Evolutionary conservation across 2,888 invertebrate species (phyloP).

Genomic region (Dioctria rufipes): DNA sequence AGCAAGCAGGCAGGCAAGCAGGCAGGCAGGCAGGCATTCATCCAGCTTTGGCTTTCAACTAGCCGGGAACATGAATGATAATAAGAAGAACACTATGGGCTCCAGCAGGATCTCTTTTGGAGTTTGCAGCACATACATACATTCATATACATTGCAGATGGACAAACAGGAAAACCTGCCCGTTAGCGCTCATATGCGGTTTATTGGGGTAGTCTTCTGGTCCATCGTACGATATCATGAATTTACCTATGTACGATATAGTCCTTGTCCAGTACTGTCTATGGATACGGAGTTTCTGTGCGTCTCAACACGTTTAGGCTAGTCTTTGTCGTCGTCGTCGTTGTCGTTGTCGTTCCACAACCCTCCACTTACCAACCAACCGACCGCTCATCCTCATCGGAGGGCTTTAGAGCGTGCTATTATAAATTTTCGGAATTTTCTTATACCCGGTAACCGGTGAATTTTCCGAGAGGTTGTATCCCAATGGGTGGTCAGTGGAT

Average conservation of each 20-base stretch:
- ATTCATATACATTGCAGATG: not conserved
- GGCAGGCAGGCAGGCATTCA: conserved; percentile 44
- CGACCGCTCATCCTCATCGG: too few relatives aligned
- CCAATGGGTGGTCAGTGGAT: conserved; percentile 10
- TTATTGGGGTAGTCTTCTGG: conserved; percentile 36
- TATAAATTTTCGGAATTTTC: conserved; percentile 54
- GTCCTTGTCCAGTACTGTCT: conserved; percentile 1
- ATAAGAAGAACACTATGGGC: conserved; percentile 41
- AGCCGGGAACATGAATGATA: conserved; percentile 45
- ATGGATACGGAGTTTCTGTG: not conserved
- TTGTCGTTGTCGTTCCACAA: not conserved
- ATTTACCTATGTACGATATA: not conserved
- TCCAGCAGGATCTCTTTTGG: conserved; percentile 45
- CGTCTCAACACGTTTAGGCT: conserved; percentile 28
- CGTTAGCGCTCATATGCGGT: conserved; percentile 34
- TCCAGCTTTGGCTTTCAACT: conserved; percentile 42
- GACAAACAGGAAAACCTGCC: conserved; percentile 20
- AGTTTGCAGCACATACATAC: conserved; percentile 18
- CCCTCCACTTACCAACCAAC: too few relatives aligned
- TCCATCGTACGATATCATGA: not conserved
- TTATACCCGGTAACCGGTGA: conserved; percentile 29
- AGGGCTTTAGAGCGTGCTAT: conserved; percentile 28
- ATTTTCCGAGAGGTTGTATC: not conserved
- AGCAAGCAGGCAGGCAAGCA: conserved; percentile 23
- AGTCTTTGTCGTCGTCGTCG: not conserved